Evolutionary conservation across 2,113 vertebrate species (phyloP), one percentile per base, ranked within the genome.

Genomic region (Acinonyx jubatus): DNA sequence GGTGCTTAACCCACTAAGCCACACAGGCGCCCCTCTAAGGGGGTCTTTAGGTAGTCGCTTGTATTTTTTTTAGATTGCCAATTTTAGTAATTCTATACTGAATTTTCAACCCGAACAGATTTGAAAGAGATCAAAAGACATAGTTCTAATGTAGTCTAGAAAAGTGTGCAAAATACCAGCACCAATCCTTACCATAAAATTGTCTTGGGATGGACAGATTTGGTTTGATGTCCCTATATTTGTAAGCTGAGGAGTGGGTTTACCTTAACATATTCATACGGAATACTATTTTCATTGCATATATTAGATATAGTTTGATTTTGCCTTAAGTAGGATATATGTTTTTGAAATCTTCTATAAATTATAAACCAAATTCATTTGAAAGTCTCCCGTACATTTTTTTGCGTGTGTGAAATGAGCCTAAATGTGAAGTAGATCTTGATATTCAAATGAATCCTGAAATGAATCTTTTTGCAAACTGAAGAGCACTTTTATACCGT

Each of bases 371-470:
- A 66, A 45, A 85, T 85, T 95, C 48, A 76, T 92, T 93, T 25
- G 45, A 90, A 96, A 74, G 45, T 12, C 63, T 85, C 50, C 15
- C 3, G 9, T 38, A 19, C 29, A 52, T 84, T 25, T 96, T 63
- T 87, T 92, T 41, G 61, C 85, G 48, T 87, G 89, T 48, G 63
- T 89, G 48, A 92, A 78, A 61, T 61, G 48, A 96, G 33, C 69
- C 68, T 92, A 86, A 78, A 69, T 84, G 65, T 80, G 81, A 88
- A 95, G 38, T n/a, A 91, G 63, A 87, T 29, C 38, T 68, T 93
- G 92, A 88, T 94, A 90, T 79, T 91, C 92, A 65, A 86, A 83
- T 33, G 23, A 80, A 84, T 74, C 55, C 96, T 83, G 79, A 97
- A 86, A 57, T 55, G 57, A 95, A 76, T 79, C 27, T 61, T 86